Base-by-base conservation (phyloP, 2,888 invertebrate genomes). In the Agonopterix subpropinquella region DNA sequence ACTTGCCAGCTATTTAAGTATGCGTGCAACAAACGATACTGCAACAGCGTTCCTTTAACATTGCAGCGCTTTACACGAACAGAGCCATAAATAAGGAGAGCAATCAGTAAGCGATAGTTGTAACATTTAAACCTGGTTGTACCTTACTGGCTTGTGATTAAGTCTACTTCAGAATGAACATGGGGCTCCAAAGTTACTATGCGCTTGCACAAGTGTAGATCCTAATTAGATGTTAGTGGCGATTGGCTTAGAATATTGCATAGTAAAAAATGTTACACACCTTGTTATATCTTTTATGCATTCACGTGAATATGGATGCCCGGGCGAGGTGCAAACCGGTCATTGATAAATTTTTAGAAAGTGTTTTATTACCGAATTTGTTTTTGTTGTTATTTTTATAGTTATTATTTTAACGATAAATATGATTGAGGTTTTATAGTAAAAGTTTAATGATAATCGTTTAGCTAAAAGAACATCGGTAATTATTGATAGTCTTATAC, bases 181-280 rank as follows among this genome's bases (percentile, higher is more conserved):
- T 28, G 28, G 28, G 28, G 28, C 28, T 5, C 28, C 7, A 28
- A 28, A 28, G 47, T 47, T 49, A 49, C 49, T 41, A 28, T 47
- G 41, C 53, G 57, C 61, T 69, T 70, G 67, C 68, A 62, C 64
- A 71, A 70, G 54, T 11, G n/a, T 42, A n/a, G 57, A 61, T 54
- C 50, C 74, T 73, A 80, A 81, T 80, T 80, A 80, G 72, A 75
- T 76, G 70, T 65, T 64, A 62, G 65, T 59, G 63, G 59, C 70
- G 70, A 77, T 78, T 70, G 70, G 58, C 64, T 66, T 57, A 52
- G 56, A 66, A 65, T 61, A 58, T 66, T 69, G 65, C 67, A 59
- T 61, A 67, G 59, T 28, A 28, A 28, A 28, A 28, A 28, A 28
- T 62, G 57, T 59, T 61, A 62, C 56, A 60, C 58, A 36, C 44